phyloP scores from a whole-genome alignment of 2,888 invertebrate species.

The Apeira syringaria region DNA sequence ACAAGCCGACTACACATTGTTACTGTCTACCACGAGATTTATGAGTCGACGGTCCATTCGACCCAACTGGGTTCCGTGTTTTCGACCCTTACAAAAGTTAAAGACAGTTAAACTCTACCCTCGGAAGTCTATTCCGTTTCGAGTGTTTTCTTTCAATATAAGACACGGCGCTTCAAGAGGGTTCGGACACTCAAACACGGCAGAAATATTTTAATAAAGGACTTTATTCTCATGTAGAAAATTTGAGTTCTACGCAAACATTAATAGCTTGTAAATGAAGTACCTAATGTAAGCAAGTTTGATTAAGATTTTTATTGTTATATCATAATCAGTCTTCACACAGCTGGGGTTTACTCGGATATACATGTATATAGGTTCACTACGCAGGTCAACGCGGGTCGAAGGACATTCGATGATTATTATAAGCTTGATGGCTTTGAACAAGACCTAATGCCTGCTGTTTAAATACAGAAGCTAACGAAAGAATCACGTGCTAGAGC shows the following conservation, averaged over 20 bases:
- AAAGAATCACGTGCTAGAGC: too few species aligned
- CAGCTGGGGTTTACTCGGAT: too few species aligned
- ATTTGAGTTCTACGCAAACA: background rate
- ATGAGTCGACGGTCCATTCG: conserved; percentile 41
- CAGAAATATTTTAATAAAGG: background rate
- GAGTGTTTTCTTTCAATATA: conserved; percentile 40
- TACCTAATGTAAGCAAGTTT: background rate
- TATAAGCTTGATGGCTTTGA: too few species aligned
- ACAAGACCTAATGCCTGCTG: too few species aligned
- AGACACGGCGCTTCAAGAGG: conserved; percentile 4
- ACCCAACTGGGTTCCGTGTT: conserved; percentile 32
- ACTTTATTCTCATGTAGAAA: background rate
- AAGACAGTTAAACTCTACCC: conserved; percentile 43
- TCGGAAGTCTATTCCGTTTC: conserved; percentile 32
- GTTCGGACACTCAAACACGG: background rate
- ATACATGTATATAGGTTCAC: too few species aligned
- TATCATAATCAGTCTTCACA: too few species aligned
- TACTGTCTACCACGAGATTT: conserved; percentile 49
- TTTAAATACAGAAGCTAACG: too few species aligned
- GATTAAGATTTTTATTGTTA: too few species aligned
- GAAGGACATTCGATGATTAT: too few species aligned
- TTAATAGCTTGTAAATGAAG: background rate
- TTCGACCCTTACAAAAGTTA: conserved; percentile 45
- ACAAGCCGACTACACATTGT: conserved; percentile 50
- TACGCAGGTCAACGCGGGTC: too few species aligned